Evolutionary conservation across 1,140 invertebrate species (phyloP).

Genomic region (Zaprionus camerounensis): DNA sequence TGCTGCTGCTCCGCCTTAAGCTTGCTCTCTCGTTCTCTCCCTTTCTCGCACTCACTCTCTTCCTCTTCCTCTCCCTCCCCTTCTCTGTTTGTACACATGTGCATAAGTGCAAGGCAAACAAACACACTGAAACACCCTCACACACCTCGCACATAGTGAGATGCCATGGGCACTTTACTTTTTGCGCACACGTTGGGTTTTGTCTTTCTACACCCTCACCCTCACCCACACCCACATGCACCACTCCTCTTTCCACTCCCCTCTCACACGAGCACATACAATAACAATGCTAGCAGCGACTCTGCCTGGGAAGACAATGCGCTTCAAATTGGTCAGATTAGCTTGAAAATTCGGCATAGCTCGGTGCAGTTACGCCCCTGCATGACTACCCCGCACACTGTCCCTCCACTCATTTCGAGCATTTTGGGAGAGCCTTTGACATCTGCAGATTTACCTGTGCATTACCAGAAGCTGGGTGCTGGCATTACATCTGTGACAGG

Average conservation of each 20-base stretch:
- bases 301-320: constrained; percentile 61
- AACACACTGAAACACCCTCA: constrained; percentile 39
- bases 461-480: constrained; percentile 33
- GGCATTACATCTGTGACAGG: constrained; percentile 31
- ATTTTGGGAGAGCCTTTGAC: constrained; percentile 58
- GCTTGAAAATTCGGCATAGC: constrained; percentile 62
- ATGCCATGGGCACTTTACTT: constrained; percentile 63
- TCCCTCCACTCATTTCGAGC: background rate
- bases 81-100: constrained; percentile 69
- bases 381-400: constrained; percentile 11
- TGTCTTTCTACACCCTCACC: constrained; percentile 38
- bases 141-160: constrained; percentile 40
- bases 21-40: background rate
- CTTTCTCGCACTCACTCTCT: background rate
- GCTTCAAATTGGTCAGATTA: constrained; percentile 81
- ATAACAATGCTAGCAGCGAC: background rate
- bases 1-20: constrained; percentile 5
- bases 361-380: constrained; percentile 24
- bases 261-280: background rate
- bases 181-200: constrained; percentile 63
- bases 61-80: background rate
- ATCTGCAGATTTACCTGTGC: constrained; percentile 71
- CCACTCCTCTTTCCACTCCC: background rate
- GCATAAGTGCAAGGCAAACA: constrained; percentile 76
- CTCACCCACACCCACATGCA: constrained; percentile 10